Evolutionary conservation across 2,888 invertebrate species (phyloP).

Genomic region (Physocephala rufipes): DNA sequence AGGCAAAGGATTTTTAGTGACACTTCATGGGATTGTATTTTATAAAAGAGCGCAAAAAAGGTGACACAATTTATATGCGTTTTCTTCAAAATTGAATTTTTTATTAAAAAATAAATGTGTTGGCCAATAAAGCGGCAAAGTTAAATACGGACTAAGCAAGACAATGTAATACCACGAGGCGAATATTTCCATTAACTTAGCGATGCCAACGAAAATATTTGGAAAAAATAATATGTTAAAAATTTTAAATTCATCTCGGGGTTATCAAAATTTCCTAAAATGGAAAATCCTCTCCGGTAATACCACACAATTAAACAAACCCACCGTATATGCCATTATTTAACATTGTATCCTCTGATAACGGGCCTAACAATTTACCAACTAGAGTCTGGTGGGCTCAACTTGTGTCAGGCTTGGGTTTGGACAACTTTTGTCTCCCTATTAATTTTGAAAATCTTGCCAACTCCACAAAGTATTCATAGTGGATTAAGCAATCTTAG

Average conservation of each 20-base stretch:
- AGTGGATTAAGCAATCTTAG: not conserved
- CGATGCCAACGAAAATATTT: not conserved
- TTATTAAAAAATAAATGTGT: not conserved
- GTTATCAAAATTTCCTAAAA: too few species aligned
- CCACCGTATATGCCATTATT: too few species aligned
- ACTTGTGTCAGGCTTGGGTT: not conserved
- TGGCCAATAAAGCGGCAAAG: not conserved
- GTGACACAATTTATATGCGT: too few species aligned
- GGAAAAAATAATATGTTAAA: not conserved
- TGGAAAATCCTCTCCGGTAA: too few species aligned
- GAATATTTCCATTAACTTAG: not conserved
- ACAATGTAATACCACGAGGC: not conserved
- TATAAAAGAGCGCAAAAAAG: too few species aligned
- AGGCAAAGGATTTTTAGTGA: too few species aligned
- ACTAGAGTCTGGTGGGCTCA: slow-evolving; percentile 30
- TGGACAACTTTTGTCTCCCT: not conserved
- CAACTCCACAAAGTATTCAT: not conserved
- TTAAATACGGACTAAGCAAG: not conserved
- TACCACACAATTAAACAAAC: too few species aligned
- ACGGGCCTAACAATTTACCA: not conserved
- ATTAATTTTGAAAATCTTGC: not conserved
- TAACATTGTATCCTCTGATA: too few species aligned
- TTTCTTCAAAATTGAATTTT: not conserved
- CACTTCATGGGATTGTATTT: too few species aligned
- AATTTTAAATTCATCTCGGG: not conserved